A percentile compares a stretch with the other conserved stretches of the same genome.
phyloP scores from a whole-genome alignment of 2,113 vertebrate species.

The Theristicus caerulescens region DNA sequence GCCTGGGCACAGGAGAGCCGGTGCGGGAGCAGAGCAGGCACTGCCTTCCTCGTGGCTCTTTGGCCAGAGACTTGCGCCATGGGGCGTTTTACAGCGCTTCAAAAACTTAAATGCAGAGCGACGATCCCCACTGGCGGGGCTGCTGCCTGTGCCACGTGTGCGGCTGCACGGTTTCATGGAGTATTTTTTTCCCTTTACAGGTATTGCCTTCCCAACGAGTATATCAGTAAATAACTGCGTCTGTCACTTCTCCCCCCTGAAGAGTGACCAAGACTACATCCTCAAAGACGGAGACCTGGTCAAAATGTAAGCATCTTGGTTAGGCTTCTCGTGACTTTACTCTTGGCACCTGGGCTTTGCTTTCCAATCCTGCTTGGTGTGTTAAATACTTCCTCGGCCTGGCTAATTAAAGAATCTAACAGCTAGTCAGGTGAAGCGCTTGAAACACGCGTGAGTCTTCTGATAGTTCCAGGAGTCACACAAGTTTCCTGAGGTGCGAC shows the following conservation, averaged over 20 bases:
- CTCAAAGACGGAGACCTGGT: conserved; percentile 94
- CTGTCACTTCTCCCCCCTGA: conserved; percentile 97
- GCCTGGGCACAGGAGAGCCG: neutral
- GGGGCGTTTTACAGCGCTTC: no score
- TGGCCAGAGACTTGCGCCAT: neutral
- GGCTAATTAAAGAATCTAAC: neutral
- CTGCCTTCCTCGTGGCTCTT: neutral
- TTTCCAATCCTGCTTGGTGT: neutral
- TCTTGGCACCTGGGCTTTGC: neutral
- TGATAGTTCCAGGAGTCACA: neutral
- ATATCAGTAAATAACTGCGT: conserved; percentile 98
- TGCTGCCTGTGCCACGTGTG: accelerated
- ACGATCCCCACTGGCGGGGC: accelerated
- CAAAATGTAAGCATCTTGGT: conserved; percentile 85
- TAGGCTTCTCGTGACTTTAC: accelerated
- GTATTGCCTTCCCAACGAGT: conserved; percentile 96
- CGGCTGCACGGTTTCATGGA: neutral
- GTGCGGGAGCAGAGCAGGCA: accelerated
- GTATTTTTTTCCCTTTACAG: conserved; percentile 43
- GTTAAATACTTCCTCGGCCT: neutral
- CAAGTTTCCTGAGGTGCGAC: neutral
- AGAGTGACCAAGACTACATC: conserved; percentile 92
- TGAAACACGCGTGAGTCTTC: neutral
- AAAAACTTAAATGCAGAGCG: accelerated
- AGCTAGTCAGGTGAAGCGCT: neutral